Percentiles rank a stretch among this genome's conserved stretches.
Evolutionary conservation across 1,140 invertebrate genomes (phyloP).

Genomic region (Pseudomyrmex flavicornis): DNA sequence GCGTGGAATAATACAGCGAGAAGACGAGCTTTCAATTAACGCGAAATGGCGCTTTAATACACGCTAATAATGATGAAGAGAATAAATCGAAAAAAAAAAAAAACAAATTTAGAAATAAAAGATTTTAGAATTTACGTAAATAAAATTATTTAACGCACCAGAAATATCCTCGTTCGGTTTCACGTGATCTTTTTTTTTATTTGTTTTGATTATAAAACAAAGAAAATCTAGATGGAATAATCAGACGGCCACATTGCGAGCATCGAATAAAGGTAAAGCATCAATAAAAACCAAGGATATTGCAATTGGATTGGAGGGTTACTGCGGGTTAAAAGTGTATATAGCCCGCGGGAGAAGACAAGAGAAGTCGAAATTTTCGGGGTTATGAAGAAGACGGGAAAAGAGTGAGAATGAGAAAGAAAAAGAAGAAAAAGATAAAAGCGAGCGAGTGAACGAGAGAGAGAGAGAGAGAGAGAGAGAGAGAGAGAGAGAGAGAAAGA

Average conservation of each 20-base stretch:
- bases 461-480: not conserved
- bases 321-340: slow-evolving; percentile 33
- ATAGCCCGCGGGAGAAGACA: slow-evolving; percentile 30
- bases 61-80: not conserved
- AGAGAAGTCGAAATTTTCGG: slow-evolving; percentile 38
- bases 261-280: slow-evolving; percentile 67
- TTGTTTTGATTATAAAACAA: not conserved
- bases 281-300: slow-evolving; percentile 66
- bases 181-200: no score
- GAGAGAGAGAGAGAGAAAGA: not conserved
- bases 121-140: no score
- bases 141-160: no score
- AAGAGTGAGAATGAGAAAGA: not conserved
- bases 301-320: slow-evolving; percentile 58
- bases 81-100: no score
- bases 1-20: no score
- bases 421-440: not conserved
- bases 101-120: no score
- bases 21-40: not conserved
- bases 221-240: not conserved
- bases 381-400: slow-evolving; percentile 13
- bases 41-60: not conserved
- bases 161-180: no score
- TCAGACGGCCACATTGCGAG: no score
- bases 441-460: not conserved